These are phyloP conservation scores for Amitus sp. DNA, from an alignment of 2,888 invertebrate species.

Conservation along the genomic window DNA sequence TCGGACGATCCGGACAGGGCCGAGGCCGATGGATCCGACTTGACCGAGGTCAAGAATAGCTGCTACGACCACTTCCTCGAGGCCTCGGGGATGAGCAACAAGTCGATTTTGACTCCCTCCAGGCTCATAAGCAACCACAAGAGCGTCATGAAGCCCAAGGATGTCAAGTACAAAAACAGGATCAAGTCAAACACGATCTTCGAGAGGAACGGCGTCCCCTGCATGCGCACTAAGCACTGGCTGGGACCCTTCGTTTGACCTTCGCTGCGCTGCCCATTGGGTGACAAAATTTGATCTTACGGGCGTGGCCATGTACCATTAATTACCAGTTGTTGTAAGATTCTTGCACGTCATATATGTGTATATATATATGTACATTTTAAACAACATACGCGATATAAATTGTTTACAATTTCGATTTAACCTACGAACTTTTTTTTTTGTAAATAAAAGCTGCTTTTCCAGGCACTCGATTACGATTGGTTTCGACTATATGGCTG, in stretches of 20 bases:
- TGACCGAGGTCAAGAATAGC: constrained; percentile 57
- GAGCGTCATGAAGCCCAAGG: constrained; percentile 80
- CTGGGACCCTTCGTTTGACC: constrained; percentile 66
- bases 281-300: too few relatives aligned
- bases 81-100: constrained; percentile 82
- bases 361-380: too few relatives aligned
- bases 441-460: constrained; percentile 53
- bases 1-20: constrained; percentile 59
- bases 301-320: too few relatives aligned
- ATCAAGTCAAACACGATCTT: constrained; percentile 71
- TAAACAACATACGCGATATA: constrained; percentile 6
- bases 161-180: constrained; percentile 79
- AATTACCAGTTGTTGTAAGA: too few relatives aligned
- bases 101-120: constrained; percentile 75
- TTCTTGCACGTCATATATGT: background rate
- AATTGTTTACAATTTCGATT: constrained; percentile 1
- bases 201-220: constrained; percentile 64
- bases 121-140: constrained; percentile 80
- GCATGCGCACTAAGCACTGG: constrained; percentile 65
- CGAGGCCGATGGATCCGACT: constrained; percentile 60
- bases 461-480: constrained; percentile 64
- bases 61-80: constrained; percentile 81
- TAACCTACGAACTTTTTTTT: constrained; percentile 36
- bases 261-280: too few relatives aligned
- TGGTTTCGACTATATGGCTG: constrained; percentile 56